Evolutionary conservation across 2,113 vertebrate genomes (phyloP), one percentile per base, ranked within the genome.

Genomic region (Orcinus orca): DNA sequence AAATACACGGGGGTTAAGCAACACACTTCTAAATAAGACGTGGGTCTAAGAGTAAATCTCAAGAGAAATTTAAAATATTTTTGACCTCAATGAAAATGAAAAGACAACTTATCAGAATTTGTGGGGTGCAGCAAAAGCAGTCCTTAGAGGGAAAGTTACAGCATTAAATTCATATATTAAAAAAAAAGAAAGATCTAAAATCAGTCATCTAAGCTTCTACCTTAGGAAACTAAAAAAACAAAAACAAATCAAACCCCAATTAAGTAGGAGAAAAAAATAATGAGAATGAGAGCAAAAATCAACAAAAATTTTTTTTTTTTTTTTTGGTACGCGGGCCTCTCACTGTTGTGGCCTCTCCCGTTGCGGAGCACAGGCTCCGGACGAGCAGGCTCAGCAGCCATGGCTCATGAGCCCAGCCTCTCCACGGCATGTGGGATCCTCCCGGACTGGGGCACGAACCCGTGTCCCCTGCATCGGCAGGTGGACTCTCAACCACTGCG

Each of bases 391-490:
- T 44, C 44, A 9, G 44, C 0, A 0, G 44, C 44, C 44, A 10
- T 44, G 44, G 44, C 44, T 44, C 44, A 44, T 1, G 2, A 0
- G 44, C 44, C 44, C 8, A 44, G 44, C 8, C 2, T 0, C 44
- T 44, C 44, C 44, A 10, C 0, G 2, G 44, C 44, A 44, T 44
- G 44, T 44, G 2, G 44, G 44, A 44, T 44, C 44, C 44, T 44
- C 44, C 44, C 44, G 1, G 44, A 44, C 44, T 0, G 8, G 44
- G 44, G 44, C 44, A 44, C 7, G 44, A 44, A 44, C 44, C 44
- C 0, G 7, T 44, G 44, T 44, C 44, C 44, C 41, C 44, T 44
- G 44, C 44, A 44, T 44, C 0, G 8, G 44, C 44, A 44, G 44
- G 44, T 44, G 44, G 7, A 44, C 44, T 44, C 44, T 44, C 44